Evolutionary conservation across 2,797 vertebrate genomes (phyloP), one percentile per base, ranked within the genome.

Genomic region (Furcifer pardalis): DNA sequence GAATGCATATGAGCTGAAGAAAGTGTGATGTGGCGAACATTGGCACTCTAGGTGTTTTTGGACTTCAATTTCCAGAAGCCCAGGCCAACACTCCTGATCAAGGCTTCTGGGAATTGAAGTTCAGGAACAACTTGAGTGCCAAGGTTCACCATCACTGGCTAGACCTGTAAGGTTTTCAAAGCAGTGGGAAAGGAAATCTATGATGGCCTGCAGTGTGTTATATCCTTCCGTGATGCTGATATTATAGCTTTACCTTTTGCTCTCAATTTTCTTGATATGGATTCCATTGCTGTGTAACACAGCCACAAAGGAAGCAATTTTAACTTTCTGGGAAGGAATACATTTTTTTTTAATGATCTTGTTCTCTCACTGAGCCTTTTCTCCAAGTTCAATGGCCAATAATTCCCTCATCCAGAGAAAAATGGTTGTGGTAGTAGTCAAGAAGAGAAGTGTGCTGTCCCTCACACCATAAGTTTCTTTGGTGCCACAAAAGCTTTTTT

Each of bases 251-350:
- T 86, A 3, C 90, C 89, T 76, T 86, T 86, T 89, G 49, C 83
- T 91, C 83, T 82, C 17, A n/a, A 86, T 92, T 91, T 75, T 85
- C 80, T 85, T 90, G 81, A 87, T 93, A 87, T 89, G 88, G 89
- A 89, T 92, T 90, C 85, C 78, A 2, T 87, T 90, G 65, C 15
- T 0, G 59, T 89, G 89, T 89, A 81, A 87, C 76, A 84, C 75
- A 77, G 84, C 59, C 73, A 88, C 89, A 92, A 84, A 60, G 86
- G 69, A 86, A 89, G 80, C 84, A 21, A 10, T 90, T 92, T 87
- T 82, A 78, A 84, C n/a, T 84, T 19, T 3, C 13, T 23, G 82
- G 77, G 19, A 3, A 73, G 89, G 82, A 69, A 63, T 2, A 59
- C 32, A 71, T 0, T 0, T 60, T 84, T 78, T 0, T 78, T 0